phyloP scores from a whole-genome alignment of 2,888 invertebrate genomes.

The Yponomeuta evonymella region DNA sequence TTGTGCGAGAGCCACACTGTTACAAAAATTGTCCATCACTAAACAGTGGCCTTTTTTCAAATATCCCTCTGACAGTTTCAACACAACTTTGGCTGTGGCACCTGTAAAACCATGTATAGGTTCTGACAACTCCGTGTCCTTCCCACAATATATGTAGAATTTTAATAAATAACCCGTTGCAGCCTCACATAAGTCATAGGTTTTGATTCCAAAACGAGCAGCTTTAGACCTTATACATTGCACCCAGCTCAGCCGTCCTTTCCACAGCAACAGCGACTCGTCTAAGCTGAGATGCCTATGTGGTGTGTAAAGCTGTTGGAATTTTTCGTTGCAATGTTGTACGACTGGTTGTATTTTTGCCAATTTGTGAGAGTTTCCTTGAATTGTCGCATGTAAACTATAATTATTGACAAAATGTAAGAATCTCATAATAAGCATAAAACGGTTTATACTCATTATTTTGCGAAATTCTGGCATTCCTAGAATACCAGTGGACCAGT shows the following conservation, averaged over 20 bases:
- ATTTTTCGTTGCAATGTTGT: conserved; percentile 20
- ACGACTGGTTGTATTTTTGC: conserved; percentile 22
- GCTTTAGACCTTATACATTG: conserved; percentile 34
- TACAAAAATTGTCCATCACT: conserved; percentile 26
- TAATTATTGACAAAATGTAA: conserved; percentile 24
- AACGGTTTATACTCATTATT: conserved; percentile 21
- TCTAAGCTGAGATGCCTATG: conserved; percentile 22
- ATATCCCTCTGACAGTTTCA: conserved; percentile 20
- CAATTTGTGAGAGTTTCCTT: conserved; percentile 6
- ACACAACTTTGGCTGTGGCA: conserved; percentile 24
- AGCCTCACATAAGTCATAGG: conserved; percentile 31
- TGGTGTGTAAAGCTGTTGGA: conserved; percentile 15
- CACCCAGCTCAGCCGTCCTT: conserved; percentile 27
- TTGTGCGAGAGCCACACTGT: conserved; percentile 20
- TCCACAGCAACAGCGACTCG: conserved; percentile 31
- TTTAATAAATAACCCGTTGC: conserved; percentile 22
- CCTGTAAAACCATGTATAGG: conserved; percentile 14
- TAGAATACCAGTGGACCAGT: conserved; percentile 22
- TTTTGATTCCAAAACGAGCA: conserved; percentile 31
- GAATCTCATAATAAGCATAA: conserved; percentile 19
- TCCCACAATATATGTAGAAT: conserved; percentile 21
- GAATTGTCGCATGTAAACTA: background rate
- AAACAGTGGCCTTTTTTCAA: conserved; percentile 21
- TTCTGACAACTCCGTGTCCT: conserved; percentile 3
- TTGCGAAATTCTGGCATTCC: conserved; percentile 21